phyloP scores from a whole-genome alignment of 1,140 invertebrate genomes.

The Drosophila novamexicana region DNA sequence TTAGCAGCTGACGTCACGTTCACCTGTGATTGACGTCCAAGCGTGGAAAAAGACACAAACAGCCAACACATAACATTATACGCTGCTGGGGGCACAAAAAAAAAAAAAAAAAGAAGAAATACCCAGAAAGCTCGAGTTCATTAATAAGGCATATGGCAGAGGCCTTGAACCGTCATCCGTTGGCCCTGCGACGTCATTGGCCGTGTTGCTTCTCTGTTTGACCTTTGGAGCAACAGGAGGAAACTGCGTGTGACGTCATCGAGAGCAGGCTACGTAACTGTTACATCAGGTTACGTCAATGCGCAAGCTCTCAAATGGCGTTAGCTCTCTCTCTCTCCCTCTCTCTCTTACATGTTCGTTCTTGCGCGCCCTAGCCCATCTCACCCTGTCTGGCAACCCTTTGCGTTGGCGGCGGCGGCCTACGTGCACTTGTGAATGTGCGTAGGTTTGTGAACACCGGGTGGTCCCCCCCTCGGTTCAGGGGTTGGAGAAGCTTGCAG shows the following conservation, averaged over 20 bases:
- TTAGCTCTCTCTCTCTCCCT: constrained; percentile 2
- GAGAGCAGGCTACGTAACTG: constrained; percentile 53
- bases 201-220: constrained; percentile 26
- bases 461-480: constrained; percentile 5
- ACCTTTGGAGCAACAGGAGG: constrained; percentile 72
- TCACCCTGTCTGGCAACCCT: constrained; percentile 32
- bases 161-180: constrained; percentile 62
- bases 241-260: constrained; percentile 63
- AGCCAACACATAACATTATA: constrained; percentile 5
- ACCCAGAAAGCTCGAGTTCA: constrained; percentile 23
- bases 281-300: constrained; percentile 59
- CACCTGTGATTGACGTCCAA: constrained; percentile 70
- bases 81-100: constrained; percentile 8
- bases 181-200: constrained; percentile 55
- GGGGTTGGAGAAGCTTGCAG: constrained; percentile 4
- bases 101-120: not conserved
- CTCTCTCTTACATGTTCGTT: constrained; percentile 2
- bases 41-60: constrained; percentile 15
- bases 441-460: constrained; percentile 56
- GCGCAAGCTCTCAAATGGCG: constrained; percentile 39
- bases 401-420: constrained; percentile 36
- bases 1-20: constrained; percentile 61
- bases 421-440: constrained; percentile 57
- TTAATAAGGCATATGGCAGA: constrained; percentile 53
- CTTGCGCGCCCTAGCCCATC: constrained; percentile 5